Evolutionary conservation across 2,113 vertebrate genomes (phyloP).

Genomic region (Saguinus midas): DNA sequence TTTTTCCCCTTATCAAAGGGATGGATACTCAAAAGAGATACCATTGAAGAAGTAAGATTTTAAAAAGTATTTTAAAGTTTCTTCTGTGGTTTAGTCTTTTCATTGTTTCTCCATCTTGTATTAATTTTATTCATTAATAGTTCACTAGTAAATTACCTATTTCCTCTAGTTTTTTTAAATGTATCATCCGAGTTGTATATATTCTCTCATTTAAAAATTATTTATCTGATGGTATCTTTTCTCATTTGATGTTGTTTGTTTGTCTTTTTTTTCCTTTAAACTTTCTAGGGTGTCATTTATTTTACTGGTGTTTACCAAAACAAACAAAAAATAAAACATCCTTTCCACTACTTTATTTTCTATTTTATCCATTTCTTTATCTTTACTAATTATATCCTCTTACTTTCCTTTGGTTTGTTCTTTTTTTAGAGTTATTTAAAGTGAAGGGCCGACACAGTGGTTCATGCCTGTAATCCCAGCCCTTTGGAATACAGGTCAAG

Average conservation of each 20-base stretch:
- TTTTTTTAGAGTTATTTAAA: neutral
- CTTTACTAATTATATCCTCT: constrained; percentile 22
- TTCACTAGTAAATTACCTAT: neutral
- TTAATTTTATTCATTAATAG: neutral
- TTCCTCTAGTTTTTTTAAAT: constrained; percentile 21
- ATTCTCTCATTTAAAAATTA: neutral
- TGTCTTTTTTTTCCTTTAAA: neutral
- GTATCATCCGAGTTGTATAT: neutral
- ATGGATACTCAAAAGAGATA: too few relatives aligned
- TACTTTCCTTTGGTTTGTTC: neutral
- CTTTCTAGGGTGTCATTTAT: neutral
- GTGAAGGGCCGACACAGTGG: neutral
- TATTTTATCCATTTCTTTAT: constrained; percentile 20
- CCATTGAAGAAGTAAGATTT: neutral
- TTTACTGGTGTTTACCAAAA: neutral
- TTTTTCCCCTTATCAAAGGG: neutral
- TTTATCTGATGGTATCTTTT: neutral
- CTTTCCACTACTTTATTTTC: neutral
- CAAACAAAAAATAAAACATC: neutral
- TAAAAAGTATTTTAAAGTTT: neutral
- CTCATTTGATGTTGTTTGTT: neutral
- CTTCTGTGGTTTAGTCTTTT: neutral
- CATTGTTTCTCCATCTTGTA: constrained; percentile 1
- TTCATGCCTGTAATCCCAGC: too few relatives aligned
- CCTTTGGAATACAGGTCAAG: too few relatives aligned